Conservation (phyloP, 2,888 invertebrate species). For the Limnephilus auricula region DNA sequence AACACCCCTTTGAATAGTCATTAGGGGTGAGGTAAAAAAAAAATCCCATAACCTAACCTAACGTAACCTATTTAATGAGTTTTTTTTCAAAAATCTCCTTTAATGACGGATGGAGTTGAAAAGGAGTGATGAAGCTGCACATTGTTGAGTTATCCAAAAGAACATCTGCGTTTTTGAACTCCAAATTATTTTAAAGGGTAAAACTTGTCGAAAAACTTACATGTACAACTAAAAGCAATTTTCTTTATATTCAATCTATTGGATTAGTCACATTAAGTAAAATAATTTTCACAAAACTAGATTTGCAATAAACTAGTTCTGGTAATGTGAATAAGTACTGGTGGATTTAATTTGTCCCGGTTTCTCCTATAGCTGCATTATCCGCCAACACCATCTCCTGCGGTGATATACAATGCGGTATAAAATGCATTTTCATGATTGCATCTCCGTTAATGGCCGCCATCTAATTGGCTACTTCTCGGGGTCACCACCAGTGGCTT, state of each 20-base stretch:
- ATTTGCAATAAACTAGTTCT: not conserved
- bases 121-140: no score
- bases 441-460: not conserved
- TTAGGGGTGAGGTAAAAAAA: no score
- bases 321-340: not conserved
- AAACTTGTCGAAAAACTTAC: no score
- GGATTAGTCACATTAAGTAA: not conserved
- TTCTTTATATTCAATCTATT: not conserved
- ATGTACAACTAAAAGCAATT: not conserved
- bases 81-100: no score
- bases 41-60: no score
- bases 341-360: not conserved
- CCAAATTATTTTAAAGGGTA: not conserved
- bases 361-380: not conserved
- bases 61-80: no score
- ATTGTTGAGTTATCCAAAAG: no score
- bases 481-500: not conserved
- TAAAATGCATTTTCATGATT: not conserved
- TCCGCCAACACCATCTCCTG: not conserved
- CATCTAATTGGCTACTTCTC: slow-evolving; percentile 2
- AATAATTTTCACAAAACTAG: not conserved
- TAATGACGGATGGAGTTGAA: no score
- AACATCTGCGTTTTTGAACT: no score
- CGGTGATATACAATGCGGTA: not conserved
- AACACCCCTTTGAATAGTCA: no score